Conservation (phyloP, 2,113 vertebrate genomes). For the Glareola pratincola region DNA sequence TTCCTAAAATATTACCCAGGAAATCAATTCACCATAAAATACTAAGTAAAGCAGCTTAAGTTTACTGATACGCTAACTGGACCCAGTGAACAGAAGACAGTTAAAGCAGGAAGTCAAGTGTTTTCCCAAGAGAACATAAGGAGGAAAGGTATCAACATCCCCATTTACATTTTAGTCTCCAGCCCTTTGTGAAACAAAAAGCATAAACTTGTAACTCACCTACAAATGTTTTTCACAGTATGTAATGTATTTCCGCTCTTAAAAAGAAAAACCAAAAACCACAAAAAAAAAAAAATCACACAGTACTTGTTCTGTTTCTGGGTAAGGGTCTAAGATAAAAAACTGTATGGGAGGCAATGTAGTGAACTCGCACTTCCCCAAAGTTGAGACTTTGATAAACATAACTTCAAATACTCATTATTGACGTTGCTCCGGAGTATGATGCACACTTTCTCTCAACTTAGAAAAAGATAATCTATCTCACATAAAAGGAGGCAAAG, state of each 20-base stretch:
- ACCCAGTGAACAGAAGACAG: background rate
- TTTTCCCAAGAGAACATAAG: background rate
- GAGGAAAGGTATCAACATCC: background rate
- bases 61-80: background rate
- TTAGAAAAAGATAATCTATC: background rate
- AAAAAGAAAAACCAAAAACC: background rate
- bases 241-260: background rate
- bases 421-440: background rate
- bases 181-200: background rate
- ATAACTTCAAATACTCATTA: background rate
- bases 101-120: background rate
- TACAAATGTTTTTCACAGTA: background rate
- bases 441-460: background rate
- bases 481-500: background rate
- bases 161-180: background rate
- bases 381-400: background rate
- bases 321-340: background rate
- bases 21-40: background rate
- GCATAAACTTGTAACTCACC: background rate
- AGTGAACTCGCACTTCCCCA: background rate
- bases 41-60: background rate
- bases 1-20: slow-evolving; percentile 28
- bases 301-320: background rate
- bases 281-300: background rate
- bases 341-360: background rate